Percentiles rank a stretch among this genome's conserved stretches.
phyloP scores from a whole-genome alignment of 2,888 invertebrate species.

The Tachystola acroxantha region DNA sequence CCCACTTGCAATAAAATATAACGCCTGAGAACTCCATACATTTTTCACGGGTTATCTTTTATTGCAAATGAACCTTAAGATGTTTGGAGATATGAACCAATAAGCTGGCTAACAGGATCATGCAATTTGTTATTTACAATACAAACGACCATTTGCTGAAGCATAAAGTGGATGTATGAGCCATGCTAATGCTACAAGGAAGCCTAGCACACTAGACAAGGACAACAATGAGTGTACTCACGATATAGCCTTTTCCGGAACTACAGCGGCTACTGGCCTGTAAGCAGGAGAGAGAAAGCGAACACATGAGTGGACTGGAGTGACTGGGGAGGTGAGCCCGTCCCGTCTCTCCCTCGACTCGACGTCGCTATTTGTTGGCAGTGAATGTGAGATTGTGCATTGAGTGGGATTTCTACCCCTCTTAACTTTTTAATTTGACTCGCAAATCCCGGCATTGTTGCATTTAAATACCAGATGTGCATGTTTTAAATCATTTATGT shows the following conservation, averaged over 20 bases:
- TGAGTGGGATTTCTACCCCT: constrained; percentile 15
- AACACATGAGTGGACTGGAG: constrained; percentile 73
- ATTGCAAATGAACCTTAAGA: too few species aligned
- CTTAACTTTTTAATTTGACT: constrained; percentile 19
- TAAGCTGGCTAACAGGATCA: constrained; percentile 4
- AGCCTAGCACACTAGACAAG: constrained; percentile 43
- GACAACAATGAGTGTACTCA: constrained; percentile 82
- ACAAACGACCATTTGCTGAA: constrained; percentile 20
- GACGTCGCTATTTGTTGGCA: constrained; percentile 21
- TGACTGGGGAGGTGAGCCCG: constrained; percentile 56
- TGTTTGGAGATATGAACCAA: neutral
- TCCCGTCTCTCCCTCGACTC: constrained; percentile 55
- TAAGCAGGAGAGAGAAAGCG: constrained; percentile 78
- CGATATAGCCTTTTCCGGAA: constrained; percentile 96
- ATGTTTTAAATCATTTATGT: constrained; percentile 3
- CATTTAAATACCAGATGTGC: constrained; percentile 13
- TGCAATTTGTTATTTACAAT: constrained; percentile 13
- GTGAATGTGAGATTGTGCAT: constrained; percentile 19
- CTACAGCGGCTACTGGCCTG: constrained; percentile 95
- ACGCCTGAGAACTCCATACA: too few species aligned
- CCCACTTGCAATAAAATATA: constrained; percentile 1
- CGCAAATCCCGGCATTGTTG: constrained; percentile 14
- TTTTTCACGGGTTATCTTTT: too few species aligned
- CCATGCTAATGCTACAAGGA: constrained; percentile 38
- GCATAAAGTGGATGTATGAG: constrained; percentile 31